These are phyloP conservation scores for Myotis daubentonii DNA, from an alignment of 2,797 vertebrate genomes.

Conservation along the genomic window DNA sequence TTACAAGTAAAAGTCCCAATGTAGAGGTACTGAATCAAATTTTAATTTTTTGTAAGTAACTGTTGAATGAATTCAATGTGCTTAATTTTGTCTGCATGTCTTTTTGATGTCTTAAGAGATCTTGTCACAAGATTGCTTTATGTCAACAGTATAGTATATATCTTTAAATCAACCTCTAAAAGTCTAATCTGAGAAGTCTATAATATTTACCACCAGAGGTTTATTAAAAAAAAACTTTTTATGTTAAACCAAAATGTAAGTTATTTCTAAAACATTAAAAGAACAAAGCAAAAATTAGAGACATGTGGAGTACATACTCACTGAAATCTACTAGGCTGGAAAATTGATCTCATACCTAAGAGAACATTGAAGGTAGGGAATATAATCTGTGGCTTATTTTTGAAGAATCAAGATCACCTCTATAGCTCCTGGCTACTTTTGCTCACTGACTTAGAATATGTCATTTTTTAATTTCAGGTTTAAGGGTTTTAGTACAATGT, in stretches of 20 bases:
- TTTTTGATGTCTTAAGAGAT: constrained; percentile 71
- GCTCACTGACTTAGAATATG: neutral
- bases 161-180: constrained; percentile 66
- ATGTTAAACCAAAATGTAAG: constrained; percentile 41
- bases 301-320: neutral
- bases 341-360: neutral
- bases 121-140: constrained; percentile 65
- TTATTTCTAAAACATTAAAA: neutral
- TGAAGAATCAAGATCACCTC: neutral
- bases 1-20: constrained; percentile 48
- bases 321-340: neutral
- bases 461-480: constrained; percentile 22
- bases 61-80: constrained; percentile 74
- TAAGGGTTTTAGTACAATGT: neutral
- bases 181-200: constrained; percentile 78
- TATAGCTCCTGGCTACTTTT: neutral
- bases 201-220: constrained; percentile 78
- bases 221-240: constrained; percentile 77
- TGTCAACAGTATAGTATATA: constrained; percentile 71
- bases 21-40: neutral
- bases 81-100: constrained; percentile 72
- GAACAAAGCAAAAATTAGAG: constrained; percentile 25
- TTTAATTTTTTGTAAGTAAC: constrained; percentile 68
- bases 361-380: neutral
- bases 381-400: neutral